A percentile compares a stretch with the other conserved stretches of the same genome.
phyloP scores from a whole-genome alignment of 2,797 vertebrate genomes.

The Furcifer pardalis region DNA sequence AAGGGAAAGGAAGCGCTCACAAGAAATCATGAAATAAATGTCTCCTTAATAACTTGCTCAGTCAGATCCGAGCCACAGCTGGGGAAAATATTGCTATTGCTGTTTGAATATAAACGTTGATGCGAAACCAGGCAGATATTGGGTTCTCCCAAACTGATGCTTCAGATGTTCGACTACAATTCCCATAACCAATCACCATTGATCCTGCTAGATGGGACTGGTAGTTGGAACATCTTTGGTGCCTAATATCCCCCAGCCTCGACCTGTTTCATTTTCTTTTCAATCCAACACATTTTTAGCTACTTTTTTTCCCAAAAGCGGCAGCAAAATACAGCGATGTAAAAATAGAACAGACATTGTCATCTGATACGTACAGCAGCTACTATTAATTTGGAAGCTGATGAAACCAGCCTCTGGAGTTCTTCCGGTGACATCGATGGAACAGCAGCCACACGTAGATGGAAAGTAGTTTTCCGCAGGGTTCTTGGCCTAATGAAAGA shows the following conservation, averaged over 20 bases:
- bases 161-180: not conserved
- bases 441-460: not conserved
- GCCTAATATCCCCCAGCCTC: not conserved
- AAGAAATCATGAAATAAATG: not conserved
- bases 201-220: not conserved
- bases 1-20: not conserved
- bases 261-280: not conserved
- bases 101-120: not conserved
- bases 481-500: slow-evolving; percentile 26
- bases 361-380: slow-evolving; percentile 42
- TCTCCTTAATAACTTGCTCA: too few relatives aligned
- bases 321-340: not conserved
- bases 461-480: not conserved
- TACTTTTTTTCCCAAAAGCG: too few relatives aligned
- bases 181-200: not conserved
- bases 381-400: slow-evolving; percentile 54
- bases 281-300: not conserved
- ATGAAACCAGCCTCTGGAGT: slow-evolving; percentile 48
- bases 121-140: not conserved
- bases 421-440: slow-evolving; percentile 45
- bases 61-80: too few relatives aligned
- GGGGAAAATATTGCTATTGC: not conserved
- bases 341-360: not conserved
- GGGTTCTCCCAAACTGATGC: not conserved
- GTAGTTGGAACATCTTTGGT: not conserved